Percentiles rank a stretch among this genome's conserved stretches.
phyloP scores from a whole-genome alignment of 2,797 vertebrate species.

The Carcharodon carcharias region DNA sequence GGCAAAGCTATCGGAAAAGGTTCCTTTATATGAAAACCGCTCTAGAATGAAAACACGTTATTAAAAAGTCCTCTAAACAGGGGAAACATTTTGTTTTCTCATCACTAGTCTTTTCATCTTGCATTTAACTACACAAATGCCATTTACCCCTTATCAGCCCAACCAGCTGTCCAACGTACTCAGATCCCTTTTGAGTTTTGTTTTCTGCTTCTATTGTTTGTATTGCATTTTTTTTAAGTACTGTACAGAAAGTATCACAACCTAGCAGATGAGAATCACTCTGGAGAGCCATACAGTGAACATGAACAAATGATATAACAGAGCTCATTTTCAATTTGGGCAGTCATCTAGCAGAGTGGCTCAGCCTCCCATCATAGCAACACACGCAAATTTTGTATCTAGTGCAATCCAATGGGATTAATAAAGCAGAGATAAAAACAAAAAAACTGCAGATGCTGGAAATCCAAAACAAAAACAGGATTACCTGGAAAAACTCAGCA shows the following conservation, averaged over 20 bases:
- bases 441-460: no score
- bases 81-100: background rate
- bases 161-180: background rate
- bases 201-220: background rate
- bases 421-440: no score
- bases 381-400: background rate
- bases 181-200: background rate
- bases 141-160: background rate
- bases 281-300: background rate
- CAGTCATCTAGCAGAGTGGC: background rate
- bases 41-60: background rate
- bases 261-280: background rate
- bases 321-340: background rate
- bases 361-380: background rate
- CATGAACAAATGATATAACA: background rate
- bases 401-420: background rate
- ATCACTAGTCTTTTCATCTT: background rate
- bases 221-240: background rate
- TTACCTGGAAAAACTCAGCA: no score
- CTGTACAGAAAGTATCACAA: background rate
- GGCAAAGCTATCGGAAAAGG: background rate
- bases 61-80: background rate
- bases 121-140: background rate
- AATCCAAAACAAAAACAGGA: no score
- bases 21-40: background rate